Conservation (phyloP, 1,140 invertebrate species). For the Trachymyrmex cornetzi region DNA sequence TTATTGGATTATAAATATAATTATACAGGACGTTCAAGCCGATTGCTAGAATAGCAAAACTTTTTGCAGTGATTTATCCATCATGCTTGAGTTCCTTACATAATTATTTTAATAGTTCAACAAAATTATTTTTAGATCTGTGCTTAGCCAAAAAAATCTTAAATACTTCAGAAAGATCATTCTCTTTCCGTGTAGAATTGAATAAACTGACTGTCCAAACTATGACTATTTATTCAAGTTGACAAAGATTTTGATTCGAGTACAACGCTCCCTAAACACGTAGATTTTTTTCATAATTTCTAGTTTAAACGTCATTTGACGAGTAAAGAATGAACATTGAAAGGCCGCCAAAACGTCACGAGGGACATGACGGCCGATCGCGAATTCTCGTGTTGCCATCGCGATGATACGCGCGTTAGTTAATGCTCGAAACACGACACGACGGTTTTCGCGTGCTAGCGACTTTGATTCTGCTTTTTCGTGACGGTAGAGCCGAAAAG, state of each 20-base stretch:
- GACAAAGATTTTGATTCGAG: not conserved
- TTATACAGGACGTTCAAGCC: no score
- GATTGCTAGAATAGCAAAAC: no score
- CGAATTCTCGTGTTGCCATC: conserved; percentile 37
- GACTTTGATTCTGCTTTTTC: conserved; percentile 65
- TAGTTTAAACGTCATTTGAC: not conserved
- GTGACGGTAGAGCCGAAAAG: conserved; percentile 42
- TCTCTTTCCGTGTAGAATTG: not conserved
- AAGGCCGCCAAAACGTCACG: not conserved
- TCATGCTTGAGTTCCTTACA: no score
- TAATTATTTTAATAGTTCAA: no score
- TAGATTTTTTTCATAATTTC: not conserved
- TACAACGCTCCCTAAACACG: not conserved
- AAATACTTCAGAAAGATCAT: no score
- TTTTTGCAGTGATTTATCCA: no score
- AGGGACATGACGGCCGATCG: conserved; percentile 9
- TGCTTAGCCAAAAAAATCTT: no score
- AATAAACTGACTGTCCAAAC: not conserved
- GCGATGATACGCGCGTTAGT: conserved; percentile 78
- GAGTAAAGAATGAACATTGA: conserved; percentile 33
- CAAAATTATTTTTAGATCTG: no score
- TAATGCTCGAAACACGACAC: conserved; percentile 75
- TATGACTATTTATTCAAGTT: not conserved
- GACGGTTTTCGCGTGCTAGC: conserved; percentile 62
- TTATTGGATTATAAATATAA: no score